phyloP scores from a whole-genome alignment of 2,113 vertebrate genomes.

The Crotalus tigris region DNA sequence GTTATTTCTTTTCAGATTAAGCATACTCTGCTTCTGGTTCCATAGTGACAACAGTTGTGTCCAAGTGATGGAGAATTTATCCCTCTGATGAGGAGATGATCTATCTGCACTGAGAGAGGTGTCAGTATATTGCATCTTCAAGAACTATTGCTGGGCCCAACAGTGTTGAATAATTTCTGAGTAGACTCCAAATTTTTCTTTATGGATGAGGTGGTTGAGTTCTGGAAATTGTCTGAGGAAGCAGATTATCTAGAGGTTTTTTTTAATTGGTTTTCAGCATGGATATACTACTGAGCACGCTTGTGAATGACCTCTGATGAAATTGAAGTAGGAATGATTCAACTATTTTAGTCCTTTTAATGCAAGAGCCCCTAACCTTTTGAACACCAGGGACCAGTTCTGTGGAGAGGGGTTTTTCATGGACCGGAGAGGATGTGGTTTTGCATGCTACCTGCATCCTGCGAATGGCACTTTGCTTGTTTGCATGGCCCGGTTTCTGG shows the following conservation, averaged over 20 bases:
- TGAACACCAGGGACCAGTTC: too few species aligned
- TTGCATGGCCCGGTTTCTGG: too few species aligned
- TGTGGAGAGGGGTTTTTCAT: too few species aligned
- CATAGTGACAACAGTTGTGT: background rate
- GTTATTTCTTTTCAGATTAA: background rate
- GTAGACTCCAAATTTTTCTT: background rate
- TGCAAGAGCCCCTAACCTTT: too few species aligned
- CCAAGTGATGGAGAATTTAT: background rate
- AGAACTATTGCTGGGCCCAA: background rate
- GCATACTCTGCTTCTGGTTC: background rate
- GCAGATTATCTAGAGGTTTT: background rate
- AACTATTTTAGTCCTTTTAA: too few species aligned
- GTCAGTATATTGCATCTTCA: background rate
- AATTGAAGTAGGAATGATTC: background rate
- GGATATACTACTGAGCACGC: background rate
- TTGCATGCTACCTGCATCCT: too few species aligned
- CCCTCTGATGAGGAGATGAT: background rate
- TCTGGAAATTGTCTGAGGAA: background rate
- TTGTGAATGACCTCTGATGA: background rate
- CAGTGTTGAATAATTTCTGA: background rate
- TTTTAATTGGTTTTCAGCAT: background rate
- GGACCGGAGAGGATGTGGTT: too few species aligned
- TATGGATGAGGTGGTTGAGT: background rate
- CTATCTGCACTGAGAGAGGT: background rate
- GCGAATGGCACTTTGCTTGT: too few species aligned